Evolutionary conservation across 2,888 invertebrate genomes (phyloP).

Genomic region (Tyria jacobaeae): DNA sequence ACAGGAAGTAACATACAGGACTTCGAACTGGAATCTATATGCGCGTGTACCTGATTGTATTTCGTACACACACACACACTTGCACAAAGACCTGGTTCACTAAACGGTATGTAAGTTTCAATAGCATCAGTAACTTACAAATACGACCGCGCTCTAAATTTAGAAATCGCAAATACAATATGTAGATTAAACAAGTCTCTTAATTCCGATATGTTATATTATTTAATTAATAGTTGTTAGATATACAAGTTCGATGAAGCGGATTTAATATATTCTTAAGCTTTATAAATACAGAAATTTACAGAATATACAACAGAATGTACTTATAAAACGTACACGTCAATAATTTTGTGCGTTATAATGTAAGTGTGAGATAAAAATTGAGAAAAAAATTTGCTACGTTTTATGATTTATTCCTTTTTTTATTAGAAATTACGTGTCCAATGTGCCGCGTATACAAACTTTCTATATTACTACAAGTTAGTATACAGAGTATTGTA

Average conservation of each 20-base stretch:
- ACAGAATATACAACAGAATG: conserved; percentile 69
- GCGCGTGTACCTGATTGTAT: neutral
- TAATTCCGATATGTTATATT: conserved; percentile 48
- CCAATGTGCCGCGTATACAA: conserved; percentile 42
- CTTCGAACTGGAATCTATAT: too few species aligned
- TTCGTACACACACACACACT: neutral
- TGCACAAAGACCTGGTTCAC: neutral
- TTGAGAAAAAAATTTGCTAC: conserved; percentile 34
- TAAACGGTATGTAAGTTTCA: neutral
- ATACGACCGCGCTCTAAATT: conserved; percentile 11
- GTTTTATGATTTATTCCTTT: conserved; percentile 27
- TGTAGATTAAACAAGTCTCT: conserved; percentile 29
- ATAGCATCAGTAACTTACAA: neutral
- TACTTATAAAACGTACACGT: conserved; percentile 44
- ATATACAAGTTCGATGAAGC: conserved; percentile 40
- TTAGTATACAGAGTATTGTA: conserved; percentile 51
- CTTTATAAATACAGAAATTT: conserved; percentile 56
- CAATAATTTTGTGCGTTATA: conserved; percentile 46
- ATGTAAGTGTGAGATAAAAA: conserved; percentile 31
- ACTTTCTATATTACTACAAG: conserved; percentile 43
- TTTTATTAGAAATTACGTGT: conserved; percentile 40
- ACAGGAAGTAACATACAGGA: too few species aligned
- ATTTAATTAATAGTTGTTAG: conserved; percentile 24
- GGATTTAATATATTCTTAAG: conserved; percentile 30
- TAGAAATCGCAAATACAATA: conserved; percentile 22